phyloP scores from a whole-genome alignment of 2,888 invertebrate genomes.

The Latrodectus elegans region DNA sequence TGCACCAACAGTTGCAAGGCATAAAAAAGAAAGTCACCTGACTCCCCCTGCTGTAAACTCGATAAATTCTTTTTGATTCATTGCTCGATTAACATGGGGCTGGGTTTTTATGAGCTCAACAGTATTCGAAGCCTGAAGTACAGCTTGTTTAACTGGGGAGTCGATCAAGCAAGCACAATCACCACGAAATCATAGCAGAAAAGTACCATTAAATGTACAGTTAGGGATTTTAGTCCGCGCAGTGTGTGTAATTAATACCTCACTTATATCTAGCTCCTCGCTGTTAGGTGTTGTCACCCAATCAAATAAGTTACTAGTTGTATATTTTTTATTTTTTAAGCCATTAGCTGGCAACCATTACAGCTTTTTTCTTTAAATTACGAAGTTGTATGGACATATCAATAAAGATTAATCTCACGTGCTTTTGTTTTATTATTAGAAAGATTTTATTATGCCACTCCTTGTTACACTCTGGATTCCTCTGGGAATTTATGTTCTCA shows the following conservation, averaged over 20 bases:
- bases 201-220: neutral
- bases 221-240: neutral
- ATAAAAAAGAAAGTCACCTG: neutral
- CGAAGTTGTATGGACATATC: no score
- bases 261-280: neutral
- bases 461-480: no score
- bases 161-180: neutral
- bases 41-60: constrained; percentile 8
- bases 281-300: no score
- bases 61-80: constrained; percentile 25
- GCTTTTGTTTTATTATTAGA: no score
- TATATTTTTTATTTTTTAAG: no score
- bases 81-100: constrained; percentile 22
- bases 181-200: neutral
- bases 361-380: no score
- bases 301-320: no score
- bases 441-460: no score
- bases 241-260: neutral
- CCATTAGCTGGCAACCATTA: no score
- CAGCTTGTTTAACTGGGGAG: neutral
- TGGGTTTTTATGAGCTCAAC: constrained; percentile 25
- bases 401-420: no score
- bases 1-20: neutral
- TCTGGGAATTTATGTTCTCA: no score
- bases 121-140: neutral